Conservation (phyloP, 2,888 invertebrate genomes). For the Steinernema carpocapsae region DNA sequence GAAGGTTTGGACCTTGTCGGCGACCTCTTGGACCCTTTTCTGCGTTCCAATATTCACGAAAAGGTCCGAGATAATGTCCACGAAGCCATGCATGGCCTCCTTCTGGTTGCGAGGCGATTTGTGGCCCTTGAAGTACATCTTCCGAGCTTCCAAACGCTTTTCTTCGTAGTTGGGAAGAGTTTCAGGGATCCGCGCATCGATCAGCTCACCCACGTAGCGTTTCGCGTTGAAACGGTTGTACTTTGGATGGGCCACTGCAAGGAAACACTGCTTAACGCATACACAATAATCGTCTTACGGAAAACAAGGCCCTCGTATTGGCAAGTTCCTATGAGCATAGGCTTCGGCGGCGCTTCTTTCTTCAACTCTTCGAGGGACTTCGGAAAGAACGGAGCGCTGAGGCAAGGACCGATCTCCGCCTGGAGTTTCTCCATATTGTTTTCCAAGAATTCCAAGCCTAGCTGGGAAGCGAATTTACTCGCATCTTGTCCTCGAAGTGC, state of each 20-base stretch:
- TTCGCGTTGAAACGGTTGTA: slow-evolving; percentile 41
- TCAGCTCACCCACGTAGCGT: too few species aligned
- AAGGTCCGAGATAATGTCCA: slow-evolving; percentile 55
- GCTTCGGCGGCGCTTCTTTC: slow-evolving; percentile 55
- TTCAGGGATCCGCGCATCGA: slow-evolving; percentile 51
- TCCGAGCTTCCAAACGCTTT: slow-evolving; percentile 51
- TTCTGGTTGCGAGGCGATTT: slow-evolving; percentile 49
- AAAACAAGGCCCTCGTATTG: slow-evolving; percentile 56
- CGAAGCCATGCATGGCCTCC: slow-evolving; percentile 48
- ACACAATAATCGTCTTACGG: slow-evolving; percentile 39
- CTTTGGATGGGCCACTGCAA: too few species aligned
- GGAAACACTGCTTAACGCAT: not conserved
- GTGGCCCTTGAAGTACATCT: slow-evolving; percentile 50
- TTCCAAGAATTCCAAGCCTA: too few species aligned
- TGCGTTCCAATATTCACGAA: slow-evolving; percentile 57
- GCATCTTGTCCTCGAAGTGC: too few species aligned
- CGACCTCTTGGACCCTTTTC: slow-evolving; percentile 13
- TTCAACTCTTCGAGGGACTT: slow-evolving; percentile 52
- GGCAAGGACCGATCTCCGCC: slow-evolving; percentile 15
- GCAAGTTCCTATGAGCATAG: slow-evolving; percentile 56
- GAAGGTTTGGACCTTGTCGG: slow-evolving; percentile 45
- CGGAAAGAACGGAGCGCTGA: slow-evolving; percentile 54
- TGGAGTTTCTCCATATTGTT: not conserved
- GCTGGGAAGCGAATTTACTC: slow-evolving; percentile 9
- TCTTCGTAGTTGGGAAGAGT: slow-evolving; percentile 49